Base-by-base conservation (phyloP, 2,113 vertebrate genomes). In the Lethenteron camtschaticum region DNA sequence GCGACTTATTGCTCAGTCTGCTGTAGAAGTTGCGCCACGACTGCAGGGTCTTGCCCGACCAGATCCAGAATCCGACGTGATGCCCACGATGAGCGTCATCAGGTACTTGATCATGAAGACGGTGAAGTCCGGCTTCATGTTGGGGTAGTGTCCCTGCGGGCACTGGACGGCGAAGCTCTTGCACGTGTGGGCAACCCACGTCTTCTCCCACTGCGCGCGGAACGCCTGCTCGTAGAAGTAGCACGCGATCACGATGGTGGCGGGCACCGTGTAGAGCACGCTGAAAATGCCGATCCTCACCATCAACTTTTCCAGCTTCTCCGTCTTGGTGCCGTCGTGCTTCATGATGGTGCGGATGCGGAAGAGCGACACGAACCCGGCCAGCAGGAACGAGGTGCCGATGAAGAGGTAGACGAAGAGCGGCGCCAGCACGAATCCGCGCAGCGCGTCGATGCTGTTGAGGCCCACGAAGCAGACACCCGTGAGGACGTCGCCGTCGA, bases 91-190 rank as follows among this genome's bases (percentile, higher is more conserved):
- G 73, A 96, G 83, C 4, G 87, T 95, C 90, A 96, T 95, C 73
- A 96, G 88, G 77, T 96, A 96, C 73, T 96, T 96, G 77, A 96
- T 94, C 91, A 96, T 96, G 80, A 92, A 95, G 79, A 96, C 89
- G 0, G 91, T 94, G 80, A 96, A 96, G 80, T 96, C 90, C 0
- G 90, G 91, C 73, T 81, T 89, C 83, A 87, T 85, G 76, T 82
- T 87, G 0, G 86, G 87, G 70, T 86, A 85, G 76, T 75, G 74
- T 75, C 81, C 79, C 68, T 69, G 70, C 3, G 90, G 90, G 75
- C 89, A 94, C 2, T 85, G 89, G 74, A 92, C 85, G 5, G 87
- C 90, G 12, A 88, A 96, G 56, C 83, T 85, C 78, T 90, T 95
- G 76, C 90, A 96, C 68, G 85, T 85, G 77, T 88, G 87, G 4